Conservation (phyloP, 1,140 invertebrate genomes). For the Saxidomus purpurata region DNA sequence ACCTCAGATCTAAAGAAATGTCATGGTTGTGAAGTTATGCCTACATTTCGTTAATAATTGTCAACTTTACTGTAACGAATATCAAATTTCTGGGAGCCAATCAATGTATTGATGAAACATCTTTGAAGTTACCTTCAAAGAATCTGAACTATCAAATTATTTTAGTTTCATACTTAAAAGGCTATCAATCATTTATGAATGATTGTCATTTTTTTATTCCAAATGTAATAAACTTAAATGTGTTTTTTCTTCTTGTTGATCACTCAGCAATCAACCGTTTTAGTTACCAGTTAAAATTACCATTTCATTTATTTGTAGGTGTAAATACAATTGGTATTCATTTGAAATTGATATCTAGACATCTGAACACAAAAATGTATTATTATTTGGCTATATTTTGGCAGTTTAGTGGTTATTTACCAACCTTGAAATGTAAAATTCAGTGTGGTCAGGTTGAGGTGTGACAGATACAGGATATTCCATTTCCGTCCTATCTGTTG, state of each 20-base stretch:
- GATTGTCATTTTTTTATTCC: background rate
- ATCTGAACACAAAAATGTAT: too few species aligned
- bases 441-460: too few species aligned
- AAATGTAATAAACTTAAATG: constrained; percentile 2
- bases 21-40: background rate
- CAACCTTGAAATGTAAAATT: too few species aligned
- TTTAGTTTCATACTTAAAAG: constrained; percentile 11
- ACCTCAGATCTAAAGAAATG: background rate
- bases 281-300: too few species aligned
- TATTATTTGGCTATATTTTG: too few species aligned
- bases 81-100: background rate
- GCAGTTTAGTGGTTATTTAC: too few species aligned
- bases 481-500: too few species aligned
- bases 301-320: background rate
- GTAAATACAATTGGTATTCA: background rate
- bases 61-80: background rate
- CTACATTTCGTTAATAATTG: background rate
- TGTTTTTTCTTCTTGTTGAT: background rate
- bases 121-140: constrained; percentile 18
- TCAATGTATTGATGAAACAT: background rate
- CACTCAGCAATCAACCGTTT: background rate
- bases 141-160: background rate
- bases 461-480: too few species aligned
- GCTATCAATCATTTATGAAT: background rate
- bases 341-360: background rate